Conservation (phyloP, 1,140 invertebrate genomes). For the Pristionchus pacificus region DNA sequence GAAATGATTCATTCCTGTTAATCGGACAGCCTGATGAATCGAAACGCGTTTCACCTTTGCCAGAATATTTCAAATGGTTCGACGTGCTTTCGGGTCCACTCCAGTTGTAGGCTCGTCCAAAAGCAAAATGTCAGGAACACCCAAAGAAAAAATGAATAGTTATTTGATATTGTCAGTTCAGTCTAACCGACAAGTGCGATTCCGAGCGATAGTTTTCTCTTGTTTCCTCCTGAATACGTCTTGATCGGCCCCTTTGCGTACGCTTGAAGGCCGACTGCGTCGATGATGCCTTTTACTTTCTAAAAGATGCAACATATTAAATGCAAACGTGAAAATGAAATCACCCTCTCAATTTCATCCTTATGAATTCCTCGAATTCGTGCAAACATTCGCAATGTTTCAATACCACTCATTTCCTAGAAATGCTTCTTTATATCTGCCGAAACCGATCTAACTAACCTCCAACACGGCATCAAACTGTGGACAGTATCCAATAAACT, state of each 20-base stretch:
- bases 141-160: background rate
- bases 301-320: background rate
- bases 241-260: constrained; percentile 43
- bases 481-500: constrained; percentile 63
- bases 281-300: constrained; percentile 47
- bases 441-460: background rate
- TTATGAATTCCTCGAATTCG: constrained; percentile 67
- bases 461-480: constrained; percentile 73
- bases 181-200: constrained; percentile 67
- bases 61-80: constrained; percentile 63
- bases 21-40: background rate
- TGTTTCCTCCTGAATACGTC: constrained; percentile 38
- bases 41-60: constrained; percentile 8
- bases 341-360: constrained; percentile 37
- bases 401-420: constrained; percentile 70
- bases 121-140: constrained; percentile 71
- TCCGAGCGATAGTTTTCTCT: constrained; percentile 72
- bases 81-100: constrained; percentile 63
- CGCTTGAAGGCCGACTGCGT: constrained; percentile 38
- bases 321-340: background rate
- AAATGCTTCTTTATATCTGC: background rate
- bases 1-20: too few species aligned
- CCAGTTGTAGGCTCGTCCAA: constrained; percentile 63
- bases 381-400: constrained; percentile 73
- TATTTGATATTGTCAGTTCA: background rate